These are phyloP conservation scores for Equus przewalskii DNA, from an alignment of 2,113 vertebrate species.

Conservation along the genomic window DNA sequence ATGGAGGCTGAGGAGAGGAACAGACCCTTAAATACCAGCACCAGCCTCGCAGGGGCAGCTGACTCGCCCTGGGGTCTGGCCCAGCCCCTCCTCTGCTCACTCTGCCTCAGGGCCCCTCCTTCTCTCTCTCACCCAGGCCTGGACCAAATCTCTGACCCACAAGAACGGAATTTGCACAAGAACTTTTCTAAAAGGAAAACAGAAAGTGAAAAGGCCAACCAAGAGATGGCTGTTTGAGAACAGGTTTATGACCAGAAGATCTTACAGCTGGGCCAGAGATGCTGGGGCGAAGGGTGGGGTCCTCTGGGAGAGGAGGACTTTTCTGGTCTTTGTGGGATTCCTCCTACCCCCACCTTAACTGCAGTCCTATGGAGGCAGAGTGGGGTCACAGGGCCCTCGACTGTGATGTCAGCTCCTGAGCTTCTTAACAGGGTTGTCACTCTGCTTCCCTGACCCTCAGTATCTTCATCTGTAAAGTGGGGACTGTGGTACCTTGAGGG, in stretches of 20 bases:
- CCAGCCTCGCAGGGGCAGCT: accelerated
- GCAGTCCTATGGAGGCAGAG: not conserved
- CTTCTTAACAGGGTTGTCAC: not conserved
- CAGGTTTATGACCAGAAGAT: not conserved
- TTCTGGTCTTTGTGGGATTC: not conserved
- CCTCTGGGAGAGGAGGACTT: not conserved
- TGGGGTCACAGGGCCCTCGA: not conserved
- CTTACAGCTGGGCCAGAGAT: not conserved
- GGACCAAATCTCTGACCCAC: not conserved
- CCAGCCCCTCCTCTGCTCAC: not conserved
- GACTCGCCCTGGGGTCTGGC: not conserved
- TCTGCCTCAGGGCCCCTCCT: too few relatives aligned
- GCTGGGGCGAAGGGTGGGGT: not conserved
- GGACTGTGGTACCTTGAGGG: not conserved
- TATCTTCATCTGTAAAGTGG: not conserved
- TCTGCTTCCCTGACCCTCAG: conserved; percentile 7
- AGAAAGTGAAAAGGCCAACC: not conserved
- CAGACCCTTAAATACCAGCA: not conserved
- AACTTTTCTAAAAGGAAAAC: conserved; percentile 21
- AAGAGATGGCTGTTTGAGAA: not conserved
- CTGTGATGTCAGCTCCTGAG: not conserved
- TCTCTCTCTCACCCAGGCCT: not conserved
- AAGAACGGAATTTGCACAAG: not conserved
- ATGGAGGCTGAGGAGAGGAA: not conserved
- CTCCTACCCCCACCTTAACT: not conserved